These are phyloP conservation scores for Akabosia matsudoensis DNA, from an alignment of 1,140 invertebrate genomes.

Conservation along the genomic window DNA sequence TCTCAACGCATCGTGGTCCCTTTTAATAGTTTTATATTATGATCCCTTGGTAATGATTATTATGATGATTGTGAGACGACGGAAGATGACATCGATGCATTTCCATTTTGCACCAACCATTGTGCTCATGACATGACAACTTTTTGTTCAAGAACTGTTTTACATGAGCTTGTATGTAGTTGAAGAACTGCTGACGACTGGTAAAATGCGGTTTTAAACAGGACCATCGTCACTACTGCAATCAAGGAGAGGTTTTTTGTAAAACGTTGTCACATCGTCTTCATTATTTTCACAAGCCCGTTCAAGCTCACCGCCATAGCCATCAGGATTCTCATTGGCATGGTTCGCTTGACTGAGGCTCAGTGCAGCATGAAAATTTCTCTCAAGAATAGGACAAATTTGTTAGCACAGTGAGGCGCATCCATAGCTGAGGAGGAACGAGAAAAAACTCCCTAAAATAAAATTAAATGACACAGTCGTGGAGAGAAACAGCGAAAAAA, in stretches of 20 bases:
- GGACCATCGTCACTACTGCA: background rate
- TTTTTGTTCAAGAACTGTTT: no score
- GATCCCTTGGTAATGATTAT: background rate
- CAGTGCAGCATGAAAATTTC: slow-evolving; percentile 40
- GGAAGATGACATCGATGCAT: background rate
- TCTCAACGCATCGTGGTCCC: background rate
- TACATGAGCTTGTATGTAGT: no score
- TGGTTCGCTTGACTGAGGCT: slow-evolving; percentile 18
- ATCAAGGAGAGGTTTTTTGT: background rate
- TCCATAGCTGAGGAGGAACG: background rate
- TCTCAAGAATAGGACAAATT: slow-evolving; percentile 21
- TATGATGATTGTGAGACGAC: background rate
- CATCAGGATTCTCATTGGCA: slow-evolving; percentile 13
- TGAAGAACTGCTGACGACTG: no score
- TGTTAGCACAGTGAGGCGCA: background rate
- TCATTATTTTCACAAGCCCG: background rate
- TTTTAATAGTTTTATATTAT: background rate
- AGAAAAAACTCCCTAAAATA: background rate
- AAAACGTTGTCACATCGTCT: slow-evolving; percentile 5
- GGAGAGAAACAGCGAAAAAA: slow-evolving; percentile 9
- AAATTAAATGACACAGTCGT: background rate
- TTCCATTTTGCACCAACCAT: background rate
- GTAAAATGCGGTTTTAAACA: background rate
- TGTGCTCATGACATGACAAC: slow-evolving; percentile 4
- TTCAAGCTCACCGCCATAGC: background rate